phyloP scores from a whole-genome alignment of 2,888 invertebrate species.

The Fabriciana adippe region DNA sequence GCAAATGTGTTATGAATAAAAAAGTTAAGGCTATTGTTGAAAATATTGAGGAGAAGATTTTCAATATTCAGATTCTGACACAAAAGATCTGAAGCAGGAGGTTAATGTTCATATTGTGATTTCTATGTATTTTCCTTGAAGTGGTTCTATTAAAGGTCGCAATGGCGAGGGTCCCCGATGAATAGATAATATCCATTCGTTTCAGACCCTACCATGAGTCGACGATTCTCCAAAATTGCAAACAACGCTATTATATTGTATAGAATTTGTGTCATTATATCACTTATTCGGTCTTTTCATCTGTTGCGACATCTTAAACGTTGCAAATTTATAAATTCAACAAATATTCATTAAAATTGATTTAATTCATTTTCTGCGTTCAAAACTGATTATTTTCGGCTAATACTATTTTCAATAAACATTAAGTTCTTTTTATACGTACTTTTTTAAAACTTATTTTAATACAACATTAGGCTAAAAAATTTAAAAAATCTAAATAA shows the following conservation, averaged over 20 bases:
- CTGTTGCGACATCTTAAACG: constrained; percentile 18
- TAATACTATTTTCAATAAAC: neutral
- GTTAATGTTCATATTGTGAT: constrained; percentile 75
- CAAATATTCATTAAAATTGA: neutral
- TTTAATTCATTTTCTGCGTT: neutral
- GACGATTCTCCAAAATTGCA: constrained; percentile 62
- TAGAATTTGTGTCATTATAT: constrained; percentile 42
- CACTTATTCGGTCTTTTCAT: constrained; percentile 34
- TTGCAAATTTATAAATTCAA: constrained; percentile 4
- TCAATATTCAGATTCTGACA: constrained; percentile 64
- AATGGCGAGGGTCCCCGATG: constrained; percentile 67
- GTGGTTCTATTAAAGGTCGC: constrained; percentile 71
- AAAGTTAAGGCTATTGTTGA: constrained; percentile 72
- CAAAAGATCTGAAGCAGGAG: constrained; percentile 60
- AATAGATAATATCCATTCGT: constrained; percentile 76
- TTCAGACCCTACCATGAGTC: constrained; percentile 70
- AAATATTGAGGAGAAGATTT: constrained; percentile 59
- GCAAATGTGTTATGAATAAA: constrained; percentile 70
- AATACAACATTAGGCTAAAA: too few relatives aligned
- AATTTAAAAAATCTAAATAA: too few relatives aligned
- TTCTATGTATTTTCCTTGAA: constrained; percentile 78
- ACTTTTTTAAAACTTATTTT: too few relatives aligned
- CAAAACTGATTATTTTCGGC: neutral
- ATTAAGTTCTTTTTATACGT: too few relatives aligned
- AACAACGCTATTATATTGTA: constrained; percentile 46